Base-by-base conservation (phyloP, 2,888 invertebrate species). In the Dorcus parallelipipedus region DNA sequence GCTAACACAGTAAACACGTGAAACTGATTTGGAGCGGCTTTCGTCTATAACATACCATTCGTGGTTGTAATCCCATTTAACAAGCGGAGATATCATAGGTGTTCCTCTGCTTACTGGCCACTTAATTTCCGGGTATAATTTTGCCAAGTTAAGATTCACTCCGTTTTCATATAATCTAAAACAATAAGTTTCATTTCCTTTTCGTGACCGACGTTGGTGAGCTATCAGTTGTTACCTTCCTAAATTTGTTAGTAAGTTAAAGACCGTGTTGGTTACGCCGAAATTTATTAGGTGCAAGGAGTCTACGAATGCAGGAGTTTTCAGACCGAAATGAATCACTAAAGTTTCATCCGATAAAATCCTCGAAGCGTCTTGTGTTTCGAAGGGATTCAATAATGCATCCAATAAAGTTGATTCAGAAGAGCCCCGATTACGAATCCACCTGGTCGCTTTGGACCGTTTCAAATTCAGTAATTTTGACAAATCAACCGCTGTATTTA, bases 61-160 rank as follows among this genome's bases (percentile, higher is more conserved):
- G 60, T 87, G 86, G 14, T 84, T 83, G 70, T 97, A 95, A 66
- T 95, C 91, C 95, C 96, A 97, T 63, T 85, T 85, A n/a, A 97
- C 84, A 2, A 90, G 79, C 3, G 93, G 89, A 0, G 92, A 84
- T 40, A 95, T 80, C 87, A 91, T 91, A 0, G 93, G 90, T 0
- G 95, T 95, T 0, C 89, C 87, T 10, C 89, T 83, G 0, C 93
- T 89, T 1, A 97, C 96, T 0, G 97, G 97, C 76, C 86, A 93
- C 45, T 84, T 71, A 0, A 93, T 80, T 20, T 81, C 76, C 0
- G 93, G 90, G 77, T 93, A 95, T 41, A 97, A 80, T 56, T 87
- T 85, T 1, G 89, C 83, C 4, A 95, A 76, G 61, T 88, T 84
- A 1, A 92, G 85, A 69, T 91, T 87, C 54, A 90, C 71, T 1